Base-by-base conservation (phyloP, 2,113 vertebrate genomes). In the Tetrao urogallus region DNA sequence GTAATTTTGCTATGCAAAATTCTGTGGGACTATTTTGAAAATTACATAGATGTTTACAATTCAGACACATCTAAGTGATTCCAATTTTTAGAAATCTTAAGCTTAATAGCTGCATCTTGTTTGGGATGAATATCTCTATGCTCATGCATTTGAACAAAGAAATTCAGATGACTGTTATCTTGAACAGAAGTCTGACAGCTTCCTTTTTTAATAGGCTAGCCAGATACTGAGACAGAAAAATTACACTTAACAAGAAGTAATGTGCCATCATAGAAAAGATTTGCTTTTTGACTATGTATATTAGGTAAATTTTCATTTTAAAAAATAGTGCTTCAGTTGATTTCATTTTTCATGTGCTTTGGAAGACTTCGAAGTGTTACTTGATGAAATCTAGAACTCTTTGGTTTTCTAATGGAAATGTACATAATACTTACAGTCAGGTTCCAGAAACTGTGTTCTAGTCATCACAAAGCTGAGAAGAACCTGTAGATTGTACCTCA, bases 41-140 rank as follows among this genome's bases (percentile, higher is more conserved):
- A 93, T 93, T 96, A 77, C 47, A 92, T 67, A 95, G 69, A 92
- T 90, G 27, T 92, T 96, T 96, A 95, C 25, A 92, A 82, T 96
- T 95, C 90, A 97, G 86, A 22, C 66, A 94, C 78, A 95, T 96
- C 54, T 69, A 95, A 97, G 95, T 94, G 22, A 88, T 93, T 97
- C 80, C 85, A 97, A 95, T 97, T 97, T 95, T 95, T 96, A 89
- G 96, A 97, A 98, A 97, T 98, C 94, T 97, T 96, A 97, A 97
- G 98, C 61, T 94, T 98, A 98, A 98, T 97, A 98, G 97, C 97
- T 98, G 97, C 95, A 98, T 98, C 89, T 47, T 98, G 97, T 98
- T 95, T 97, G 84, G 94, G 98, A 98, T 97, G 95, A 96, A 95
- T 96, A 97, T 98, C 97, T 48, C 76, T 97, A 97, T 98, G 96